Base-by-base conservation (phyloP, 1,140 invertebrate species). In the Tyrophagus putrescentiae region DNA sequence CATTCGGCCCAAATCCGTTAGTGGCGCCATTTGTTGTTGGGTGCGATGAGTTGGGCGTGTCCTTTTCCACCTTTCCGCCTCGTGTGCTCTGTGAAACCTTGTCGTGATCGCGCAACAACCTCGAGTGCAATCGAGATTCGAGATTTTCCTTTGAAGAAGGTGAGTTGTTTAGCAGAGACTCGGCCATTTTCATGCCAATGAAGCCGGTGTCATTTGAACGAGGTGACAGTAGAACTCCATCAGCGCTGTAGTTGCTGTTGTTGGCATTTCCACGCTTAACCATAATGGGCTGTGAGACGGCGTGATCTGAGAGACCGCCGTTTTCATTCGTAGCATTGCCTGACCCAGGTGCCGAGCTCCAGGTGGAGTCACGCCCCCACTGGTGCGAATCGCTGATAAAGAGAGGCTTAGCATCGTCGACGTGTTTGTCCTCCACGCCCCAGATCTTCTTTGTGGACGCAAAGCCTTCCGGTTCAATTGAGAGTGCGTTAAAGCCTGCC, bases 101-200 rank as follows among this genome's bases (percentile, higher is more conserved):
- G 39, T 59, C 57, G 29, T 39, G 45, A 59, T 32, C 16, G 4
- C 28, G 64, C 21, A 54, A 54, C 25, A 86, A 71, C 34, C 77
- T 78, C 64, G 81, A 57, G 13, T 64, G 76, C 79, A 87, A 82
- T 61, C 84, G 75, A 27, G 80, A 79, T 67, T 87, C 85, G 62
- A 82, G 67, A 33, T 54, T 54, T 62, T 82, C 80, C 61, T 84
- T 84, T 61, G 79, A 78, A 36, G 87, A 91, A 9, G 91, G 90
- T 50, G 90, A 93, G 58, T 85, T 85, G 23, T 72, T 70, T 62
- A 97, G 77, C 42, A 96, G 89, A 70, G 95, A 95, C 74, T 96
- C 91, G n/a, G 94, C 91, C 89, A 97, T 95, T 77, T 96, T 95
- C 56, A 94, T 86, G 57, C 89, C 89, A 56, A 95, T 79, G 31